Base-by-base conservation (phyloP, 2,113 vertebrate species). In the Smithornis capensis region DNA sequence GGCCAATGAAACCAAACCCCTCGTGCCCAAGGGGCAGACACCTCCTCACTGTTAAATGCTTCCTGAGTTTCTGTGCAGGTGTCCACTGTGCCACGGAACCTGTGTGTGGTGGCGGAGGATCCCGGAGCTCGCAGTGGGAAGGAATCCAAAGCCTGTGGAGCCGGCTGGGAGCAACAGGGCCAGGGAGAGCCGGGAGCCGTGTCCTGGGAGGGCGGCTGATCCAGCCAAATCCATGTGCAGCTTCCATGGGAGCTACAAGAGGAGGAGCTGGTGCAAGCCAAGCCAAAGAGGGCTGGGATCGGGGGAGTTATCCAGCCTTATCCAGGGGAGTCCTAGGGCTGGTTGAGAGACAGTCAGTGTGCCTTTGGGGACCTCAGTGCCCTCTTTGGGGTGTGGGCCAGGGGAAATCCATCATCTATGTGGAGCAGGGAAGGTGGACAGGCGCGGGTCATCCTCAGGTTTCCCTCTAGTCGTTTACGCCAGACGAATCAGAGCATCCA, bases 191-290 rank as follows among this genome's bases (percentile, higher is more conserved):
- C 31, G 76, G 95, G 95, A 97, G 56, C 83, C 80, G 78, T 33
- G 83, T 68, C 92, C 95, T 11, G 83, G 97, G 96, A 84, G 73
- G 31, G 50, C 7, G 10, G 71, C 78, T 95, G 88, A 96, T 91
- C 96, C 75, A 13, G 18, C 67, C 19, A 5, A 64, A 83, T 94
- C 89, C 55, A 21, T 22, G 5, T 16, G 3, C 37, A 12, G 65
- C 49, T 60, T 94, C 94, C 95, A 47, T 47, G 8, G 91, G 90
- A 87, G 80, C 70, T 69, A 23, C 69, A 45, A 19, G 73, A 16
- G 12, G 53, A 19, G 55, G 65, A 96, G 31, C 57, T 16, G 31
- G 40, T 4, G 40, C 3, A 25, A 90, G 59, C 33, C 11, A 56
- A 59, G 53, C 19, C 70, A 10, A 27, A 37, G 37, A 22, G 75